phyloP scores from a whole-genome alignment of 2,888 invertebrate genomes.

The Eilema caniola region DNA sequence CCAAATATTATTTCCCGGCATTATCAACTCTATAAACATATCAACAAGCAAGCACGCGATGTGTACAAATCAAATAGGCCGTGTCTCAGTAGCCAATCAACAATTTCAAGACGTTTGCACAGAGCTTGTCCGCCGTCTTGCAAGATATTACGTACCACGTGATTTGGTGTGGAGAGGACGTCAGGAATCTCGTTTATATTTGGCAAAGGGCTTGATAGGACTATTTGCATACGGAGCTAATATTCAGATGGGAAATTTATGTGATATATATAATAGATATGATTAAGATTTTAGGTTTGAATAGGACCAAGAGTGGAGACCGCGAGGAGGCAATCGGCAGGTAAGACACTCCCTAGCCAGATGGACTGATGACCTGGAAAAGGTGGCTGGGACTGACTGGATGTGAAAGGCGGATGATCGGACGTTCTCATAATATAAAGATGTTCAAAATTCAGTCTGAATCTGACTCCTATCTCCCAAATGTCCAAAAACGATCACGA shows the following conservation, averaged over 20 bases:
- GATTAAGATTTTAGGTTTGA: not conserved
- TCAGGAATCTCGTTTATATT: constrained; percentile 46
- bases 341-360: too few species aligned
- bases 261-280: not conserved
- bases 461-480: too few species aligned
- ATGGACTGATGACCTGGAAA: too few species aligned
- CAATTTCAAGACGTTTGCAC: constrained; percentile 82
- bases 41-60: constrained; percentile 60
- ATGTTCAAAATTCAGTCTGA: too few species aligned
- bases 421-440: too few species aligned
- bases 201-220: constrained; percentile 21
- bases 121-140: constrained; percentile 54
- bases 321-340: too few species aligned
- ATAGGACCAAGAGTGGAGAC: too few species aligned
- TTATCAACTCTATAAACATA: constrained; percentile 60
- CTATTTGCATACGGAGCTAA: constrained; percentile 16
- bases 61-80: constrained; percentile 82
- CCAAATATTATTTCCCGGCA: constrained; percentile 19
- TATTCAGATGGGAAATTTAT: constrained; percentile 2
- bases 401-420: too few species aligned
- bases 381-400: too few species aligned
- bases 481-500: too few species aligned
- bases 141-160: constrained; percentile 42
- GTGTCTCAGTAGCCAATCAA: constrained; percentile 79
- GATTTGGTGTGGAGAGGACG: constrained; percentile 34